Base-by-base conservation (phyloP, 2,797 vertebrate species). In the Florisuga fusca region DNA sequence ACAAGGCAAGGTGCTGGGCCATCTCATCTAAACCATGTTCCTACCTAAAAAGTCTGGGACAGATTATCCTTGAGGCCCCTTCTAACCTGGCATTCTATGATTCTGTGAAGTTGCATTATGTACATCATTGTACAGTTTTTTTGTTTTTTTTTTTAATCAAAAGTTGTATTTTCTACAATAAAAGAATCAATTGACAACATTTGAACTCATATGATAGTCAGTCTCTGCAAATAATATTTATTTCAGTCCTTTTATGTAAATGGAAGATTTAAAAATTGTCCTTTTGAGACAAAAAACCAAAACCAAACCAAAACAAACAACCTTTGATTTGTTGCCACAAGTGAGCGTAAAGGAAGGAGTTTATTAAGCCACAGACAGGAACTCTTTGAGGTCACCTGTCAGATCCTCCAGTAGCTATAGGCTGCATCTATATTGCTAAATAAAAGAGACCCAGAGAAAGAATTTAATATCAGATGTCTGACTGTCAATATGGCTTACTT, bases 61-160 rank as follows among this genome's bases (percentile, higher is more conserved):
- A 48, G 46, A 48, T 48, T 19, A 22, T 21, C 20, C 20, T 48
- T 22, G 46, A 48, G 46, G 46, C 22, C 17, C 19, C 46, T 48
- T 48, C 46, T 20, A 48, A 21, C 19, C 46, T 22, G 9, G 20
- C 46, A 48, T 48, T 48, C 46, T 48, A 48, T 48, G 46, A 9
- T 48, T 48, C 46, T 45, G 19, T 45, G 43, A 45, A 45, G 7
- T 38, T 59, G 45, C 8, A 20, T 53, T 43, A 41, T 17, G 3
- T 27, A 57, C 8, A 31, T 76, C 3, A 1, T 7, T 38, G 2
- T 27, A n/a, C n/a, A n/a, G n/a, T n/a, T n/a, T n/a, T n/a, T n/a
- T n/a, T n/a, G n/a, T n/a, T n/a, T n/a, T n/a, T 10, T 62, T 53
- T 59, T 84, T 74, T 29, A 7, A 54, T 53, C 10, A 58, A 45